Evolutionary conservation across 2,113 vertebrate genomes (phyloP), one percentile per base, ranked within the genome.

Genomic region (Lagenorhynchus albirostris): DNA sequence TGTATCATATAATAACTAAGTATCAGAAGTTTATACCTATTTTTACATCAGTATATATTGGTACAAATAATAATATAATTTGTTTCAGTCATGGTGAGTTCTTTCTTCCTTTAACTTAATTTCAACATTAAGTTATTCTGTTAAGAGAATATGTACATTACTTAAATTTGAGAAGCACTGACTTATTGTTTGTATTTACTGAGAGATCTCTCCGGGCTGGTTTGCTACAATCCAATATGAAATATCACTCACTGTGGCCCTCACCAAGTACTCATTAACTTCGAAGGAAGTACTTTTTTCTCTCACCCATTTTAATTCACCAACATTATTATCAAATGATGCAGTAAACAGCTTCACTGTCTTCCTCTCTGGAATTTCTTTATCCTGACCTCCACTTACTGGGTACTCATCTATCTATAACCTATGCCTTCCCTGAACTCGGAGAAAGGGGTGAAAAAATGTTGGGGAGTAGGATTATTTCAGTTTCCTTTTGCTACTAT

Each of bases 331-430:
- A 89, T 50, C 62, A 82, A 85, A 67, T 79, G 62, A 70, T 50
- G 29, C 12, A 93, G 50, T 53, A 44, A 63, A 95, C 53, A 2
- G 0, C 36, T 83, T 95, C 58, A 65, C 18, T 36, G 97, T 95
- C 62, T 93, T 96, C 79, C 53, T 95, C 50, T 60, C 0, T n/a
- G 92, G 44, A 80, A 77, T 94, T 65, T 85, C 79, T 95, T 98
- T 70, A 94, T 97, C 41, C 68, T 91, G 73, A 63, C 55, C 36
- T 94, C 87, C 93, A n/a, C 44, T 94, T 89, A 87, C 94, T 96
- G 96, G 97, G 73, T 93, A 92, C 13, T 25, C 23, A 53, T 60
- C 94, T 99, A 99, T 99, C 99, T 98, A 98, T 99, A 99, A 98
- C 87, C 83, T 26, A 53, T 74, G 97, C 97, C 97, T 99, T 98